phyloP scores from a whole-genome alignment of 1,140 invertebrate species.

The Leptopilina boulardi region DNA sequence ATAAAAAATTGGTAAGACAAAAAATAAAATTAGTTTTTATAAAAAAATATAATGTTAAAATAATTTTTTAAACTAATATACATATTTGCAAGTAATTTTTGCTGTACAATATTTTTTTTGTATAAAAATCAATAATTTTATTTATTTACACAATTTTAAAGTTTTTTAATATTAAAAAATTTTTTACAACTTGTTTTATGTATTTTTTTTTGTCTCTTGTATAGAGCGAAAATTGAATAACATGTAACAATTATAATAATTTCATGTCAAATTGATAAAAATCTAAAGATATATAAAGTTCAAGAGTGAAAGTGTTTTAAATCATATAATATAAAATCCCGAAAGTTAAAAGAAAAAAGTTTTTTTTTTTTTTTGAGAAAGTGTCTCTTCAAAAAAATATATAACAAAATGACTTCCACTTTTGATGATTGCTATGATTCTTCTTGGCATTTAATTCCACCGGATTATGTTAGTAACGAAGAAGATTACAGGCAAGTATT shows the following conservation, averaged over 20 bases:
- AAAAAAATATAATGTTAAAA: too few species aligned
- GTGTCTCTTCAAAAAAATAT: slow-evolving; percentile 33
- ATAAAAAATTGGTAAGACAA: too few species aligned
- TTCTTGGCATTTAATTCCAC: slow-evolving; percentile 82
- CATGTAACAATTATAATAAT: slow-evolving; percentile 38
- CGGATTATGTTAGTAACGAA: slow-evolving; percentile 81
- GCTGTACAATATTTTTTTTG: background rate
- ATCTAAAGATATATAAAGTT: too few species aligned
- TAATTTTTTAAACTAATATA: too few species aligned
- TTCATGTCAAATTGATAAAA: background rate
- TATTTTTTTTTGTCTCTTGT: background rate
- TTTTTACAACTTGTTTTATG: background rate
- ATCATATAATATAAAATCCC: background rate
- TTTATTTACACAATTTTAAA: too few species aligned
- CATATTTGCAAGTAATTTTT: too few species aligned
- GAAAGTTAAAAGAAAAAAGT: slow-evolving; percentile 15
- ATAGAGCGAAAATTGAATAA: background rate
- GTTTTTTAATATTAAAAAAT: too few species aligned
- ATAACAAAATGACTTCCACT: slow-evolving; percentile 66
- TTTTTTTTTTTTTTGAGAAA: slow-evolving; percentile 42
- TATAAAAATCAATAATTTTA: too few species aligned
- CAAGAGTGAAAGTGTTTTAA: slow-evolving; percentile 7
- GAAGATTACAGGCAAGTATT: slow-evolving; percentile 76
- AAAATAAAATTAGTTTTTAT: too few species aligned
- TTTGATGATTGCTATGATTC: slow-evolving; percentile 81